phyloP scores from a whole-genome alignment of 1,140 invertebrate species.

The Temnothorax longispinosus region DNA sequence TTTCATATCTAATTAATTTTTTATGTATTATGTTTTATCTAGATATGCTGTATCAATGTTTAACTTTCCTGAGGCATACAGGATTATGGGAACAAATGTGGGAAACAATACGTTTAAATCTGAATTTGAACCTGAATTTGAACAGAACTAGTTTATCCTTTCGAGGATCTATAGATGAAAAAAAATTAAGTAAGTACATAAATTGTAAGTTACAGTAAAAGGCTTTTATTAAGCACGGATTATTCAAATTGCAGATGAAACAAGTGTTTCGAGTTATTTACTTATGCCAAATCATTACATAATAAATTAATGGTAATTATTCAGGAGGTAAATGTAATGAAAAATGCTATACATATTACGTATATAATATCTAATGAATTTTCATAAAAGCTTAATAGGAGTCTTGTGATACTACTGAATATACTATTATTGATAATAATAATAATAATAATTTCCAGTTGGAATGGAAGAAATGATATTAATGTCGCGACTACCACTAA shows the following conservation, averaged over 20 bases:
- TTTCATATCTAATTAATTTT: conserved; percentile 12
- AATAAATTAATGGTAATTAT: conserved; percentile 1
- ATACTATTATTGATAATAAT: conserved; percentile 4
- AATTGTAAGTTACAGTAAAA: neutral
- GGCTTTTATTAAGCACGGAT: neutral
- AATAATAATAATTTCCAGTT: conserved; percentile 76
- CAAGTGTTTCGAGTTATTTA: neutral
- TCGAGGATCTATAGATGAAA: conserved; percentile 83
- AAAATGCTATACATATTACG: neutral
- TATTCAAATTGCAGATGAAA: conserved; percentile 8
- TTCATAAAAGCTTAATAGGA: neutral
- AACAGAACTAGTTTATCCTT: conserved; percentile 82
- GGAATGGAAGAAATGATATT: conserved; percentile 89
- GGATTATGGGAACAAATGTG: conserved; percentile 89
- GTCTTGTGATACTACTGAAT: conserved; percentile 1
- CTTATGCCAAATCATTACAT: neutral
- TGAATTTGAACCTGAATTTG: conserved; percentile 87
- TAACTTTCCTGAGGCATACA: conserved; percentile 89
- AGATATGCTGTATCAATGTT: conserved; percentile 87
- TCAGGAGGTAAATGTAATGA: neutral
- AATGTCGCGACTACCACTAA: conserved; percentile 88
- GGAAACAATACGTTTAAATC: conserved; percentile 87
- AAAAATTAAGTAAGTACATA: conserved; percentile 83
- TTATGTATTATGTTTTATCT: conserved; percentile 60
- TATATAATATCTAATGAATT: neutral